These are phyloP conservation scores for Drosophila mayri DNA, from an alignment of 1,140 invertebrate species.

Conservation along the genomic window DNA sequence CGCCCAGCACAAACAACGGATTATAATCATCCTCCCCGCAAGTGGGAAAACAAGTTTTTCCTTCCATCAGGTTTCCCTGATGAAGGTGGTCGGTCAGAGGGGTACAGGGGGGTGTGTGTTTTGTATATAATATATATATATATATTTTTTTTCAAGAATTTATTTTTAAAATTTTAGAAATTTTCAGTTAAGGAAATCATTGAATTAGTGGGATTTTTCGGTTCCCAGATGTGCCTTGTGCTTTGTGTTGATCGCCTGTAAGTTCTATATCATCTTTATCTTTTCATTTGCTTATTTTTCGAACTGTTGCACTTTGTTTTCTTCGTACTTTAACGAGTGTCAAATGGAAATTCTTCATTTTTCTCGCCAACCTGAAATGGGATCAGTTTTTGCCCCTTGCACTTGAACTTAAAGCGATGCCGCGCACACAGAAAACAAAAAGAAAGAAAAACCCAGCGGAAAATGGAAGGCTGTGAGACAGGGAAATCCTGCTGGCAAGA, in stretches of 20 bases:
- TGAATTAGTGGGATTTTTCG: not conserved
- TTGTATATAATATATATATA: too few species aligned
- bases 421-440: conserved; percentile 10
- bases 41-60: conserved; percentile 20
- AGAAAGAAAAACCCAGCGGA: conserved; percentile 2
- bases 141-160: too few species aligned
- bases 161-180: not conserved
- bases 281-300: not conserved
- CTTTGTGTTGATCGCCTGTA: not conserved
- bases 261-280: too few species aligned
- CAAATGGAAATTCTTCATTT: conserved; percentile 29
- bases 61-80: not conserved
- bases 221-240: too few species aligned
- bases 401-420: conserved; percentile 73
- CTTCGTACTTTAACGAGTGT: conserved; percentile 39
- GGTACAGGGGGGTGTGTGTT: too few species aligned
- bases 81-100: not conserved
- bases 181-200: not conserved
- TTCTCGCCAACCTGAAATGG: conserved; percentile 20
- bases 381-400: conserved; percentile 43
- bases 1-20: conserved; percentile 66
- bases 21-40: conserved; percentile 73
- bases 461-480: not conserved
- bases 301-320: conserved; percentile 22
- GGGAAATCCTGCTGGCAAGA: conserved; percentile 8